Evolutionary conservation across 2,888 invertebrate species (phyloP), one percentile per base, ranked within the genome.

Genomic region (Xestia rhomboidea): DNA sequence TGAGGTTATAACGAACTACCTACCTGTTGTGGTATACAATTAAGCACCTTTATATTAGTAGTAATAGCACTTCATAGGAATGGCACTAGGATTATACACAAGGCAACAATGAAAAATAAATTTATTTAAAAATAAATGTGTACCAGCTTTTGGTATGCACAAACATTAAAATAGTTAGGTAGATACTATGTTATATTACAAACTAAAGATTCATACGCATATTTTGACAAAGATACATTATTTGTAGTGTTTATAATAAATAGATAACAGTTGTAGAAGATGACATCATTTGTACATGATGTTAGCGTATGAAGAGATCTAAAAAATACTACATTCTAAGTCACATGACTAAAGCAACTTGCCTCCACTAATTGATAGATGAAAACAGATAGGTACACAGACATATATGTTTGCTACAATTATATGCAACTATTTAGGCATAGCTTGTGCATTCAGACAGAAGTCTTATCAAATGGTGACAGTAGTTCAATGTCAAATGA

Each of bases 401-500:
- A 66, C 38, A 64, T 66, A 62, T 63, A 68, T 73, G 64, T 76
- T 63, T 60, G 41, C 57, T 71, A 72, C 41, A 67, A 51, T 73
- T 60, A 38, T 74, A 68, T 49, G 30, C 60, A 76, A 71, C 66
- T 73, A 68, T 68, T 70, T 78, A 76, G 54, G 72, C 44, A 71
- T 73, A 82, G 54, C 63, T 64, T 38, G 68, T 62, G 69, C 68
- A 75, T 81, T 34, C 63, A 78, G 54, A 66, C 44, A 51, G 70
- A n/a, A 64, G 68, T 76, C 76, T 88, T 88, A 88, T 88, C 87
- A 85, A 82, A 81, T 62, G 75, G 74, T 79, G 72, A 86, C 84
- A 90, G 81, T 79, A 84, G 91, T 90, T 92, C 92, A 93, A 91
- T 91, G 93, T 91, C 89, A 91, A 84, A 84, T 84, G 70, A 83